Percentiles rank a stretch among this genome's conserved stretches.
Conservation (phyloP, 2,888 invertebrate genomes). For the Spialia ferax region DNA sequence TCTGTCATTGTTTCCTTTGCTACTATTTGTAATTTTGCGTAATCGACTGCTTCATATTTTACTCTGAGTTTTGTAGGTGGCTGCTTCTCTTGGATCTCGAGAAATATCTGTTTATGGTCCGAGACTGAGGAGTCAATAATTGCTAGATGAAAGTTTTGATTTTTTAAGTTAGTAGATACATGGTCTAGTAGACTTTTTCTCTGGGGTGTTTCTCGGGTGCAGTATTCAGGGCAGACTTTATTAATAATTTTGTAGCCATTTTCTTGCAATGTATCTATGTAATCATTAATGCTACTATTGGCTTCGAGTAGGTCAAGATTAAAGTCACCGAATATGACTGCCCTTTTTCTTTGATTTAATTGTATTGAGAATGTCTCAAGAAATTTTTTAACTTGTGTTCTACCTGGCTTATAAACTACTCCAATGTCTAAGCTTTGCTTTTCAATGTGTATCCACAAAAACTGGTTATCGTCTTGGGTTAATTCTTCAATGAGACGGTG, state of each 20-base stretch:
- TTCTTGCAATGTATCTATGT: constrained; percentile 30
- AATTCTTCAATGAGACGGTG: constrained; percentile 2
- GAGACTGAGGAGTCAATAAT: no score
- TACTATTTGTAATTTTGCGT: constrained; percentile 7
- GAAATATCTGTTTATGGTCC: no score
- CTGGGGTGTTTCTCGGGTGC: constrained; percentile 34
- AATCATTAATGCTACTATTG: constrained; percentile 10
- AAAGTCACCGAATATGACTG: constrained; percentile 19
- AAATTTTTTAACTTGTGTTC: constrained; percentile 21
- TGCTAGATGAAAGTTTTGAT: no score
- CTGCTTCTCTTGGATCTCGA: background rate
- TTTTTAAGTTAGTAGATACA: constrained; percentile 33
- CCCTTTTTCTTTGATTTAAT: constrained; percentile 21
- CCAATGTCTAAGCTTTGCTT: constrained; percentile 36
- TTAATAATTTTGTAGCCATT: constrained; percentile 35
- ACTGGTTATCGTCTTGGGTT: constrained; percentile 23
- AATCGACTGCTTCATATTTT: constrained; percentile 41
- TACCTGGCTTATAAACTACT: constrained; percentile 36
- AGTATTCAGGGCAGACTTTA: constrained; percentile 30
- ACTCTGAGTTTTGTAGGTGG: background rate
- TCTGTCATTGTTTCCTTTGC: background rate
- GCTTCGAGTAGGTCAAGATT: constrained; percentile 38
- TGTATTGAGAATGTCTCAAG: constrained; percentile 22
- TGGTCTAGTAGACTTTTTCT: constrained; percentile 38
- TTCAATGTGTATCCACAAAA: constrained; percentile 30